A percentile compares a stretch with the other conserved stretches of the same genome.
Evolutionary conservation across 2,113 vertebrate species (phyloP).

Genomic region (Smithornis capensis): DNA sequence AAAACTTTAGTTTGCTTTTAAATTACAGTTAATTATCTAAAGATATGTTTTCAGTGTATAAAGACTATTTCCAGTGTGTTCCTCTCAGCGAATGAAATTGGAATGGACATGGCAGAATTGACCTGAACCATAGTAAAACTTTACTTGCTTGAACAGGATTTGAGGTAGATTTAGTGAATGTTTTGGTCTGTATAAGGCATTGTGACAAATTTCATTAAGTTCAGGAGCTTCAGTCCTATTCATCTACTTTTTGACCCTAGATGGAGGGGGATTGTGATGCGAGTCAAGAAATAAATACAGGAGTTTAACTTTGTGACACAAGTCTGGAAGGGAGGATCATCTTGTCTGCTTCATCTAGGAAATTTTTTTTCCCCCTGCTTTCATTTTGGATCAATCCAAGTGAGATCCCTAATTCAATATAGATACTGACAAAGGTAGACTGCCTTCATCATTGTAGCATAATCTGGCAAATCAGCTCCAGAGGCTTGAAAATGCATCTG

Average conservation of each 20-base stretch:
- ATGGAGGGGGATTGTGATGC: neutral
- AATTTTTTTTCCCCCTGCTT: neutral
- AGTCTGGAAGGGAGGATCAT: neutral
- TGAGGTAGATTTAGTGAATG: neutral
- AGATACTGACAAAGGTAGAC: neutral
- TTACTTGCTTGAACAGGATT: neutral
- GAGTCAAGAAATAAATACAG: neutral
- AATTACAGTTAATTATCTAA: neutral
- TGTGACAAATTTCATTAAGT: neutral
- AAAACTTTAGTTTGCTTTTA: neutral
- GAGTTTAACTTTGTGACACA: neutral
- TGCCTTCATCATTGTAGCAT: neutral
- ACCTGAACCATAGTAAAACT: neutral
- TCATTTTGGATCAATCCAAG: neutral
- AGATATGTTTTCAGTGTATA: neutral
- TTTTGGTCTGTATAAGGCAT: neutral
- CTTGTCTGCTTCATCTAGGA: neutral
- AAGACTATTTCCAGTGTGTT: neutral
- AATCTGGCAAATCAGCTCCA: neutral
- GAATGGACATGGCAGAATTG: neutral
- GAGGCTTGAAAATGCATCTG: neutral
- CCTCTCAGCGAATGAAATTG: neutral
- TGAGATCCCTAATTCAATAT: neutral
- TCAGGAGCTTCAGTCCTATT: neutral
- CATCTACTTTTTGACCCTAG: neutral